Base-by-base conservation (phyloP, 2,888 invertebrate species). In the Acronicta psi region DNA sequence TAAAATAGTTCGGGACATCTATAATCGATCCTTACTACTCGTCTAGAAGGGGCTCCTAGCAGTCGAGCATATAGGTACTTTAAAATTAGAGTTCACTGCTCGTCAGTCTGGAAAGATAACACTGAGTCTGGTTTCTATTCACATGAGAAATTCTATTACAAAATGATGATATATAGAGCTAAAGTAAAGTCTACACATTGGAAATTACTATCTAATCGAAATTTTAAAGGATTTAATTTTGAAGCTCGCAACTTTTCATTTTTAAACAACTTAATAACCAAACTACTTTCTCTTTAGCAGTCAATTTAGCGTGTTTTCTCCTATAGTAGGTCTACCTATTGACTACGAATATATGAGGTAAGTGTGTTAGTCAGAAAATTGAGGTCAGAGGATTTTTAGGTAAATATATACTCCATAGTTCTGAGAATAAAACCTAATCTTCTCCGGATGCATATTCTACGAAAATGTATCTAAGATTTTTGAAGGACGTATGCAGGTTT, bases 221-320 rank as follows among this genome's bases (percentile, higher is more conserved):
- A 10, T 10, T 10, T 25, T 2, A 1, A 2, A 1, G 3, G 1
- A 25, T 25, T 25, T 25, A 25, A 10, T 25, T 25, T 25, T 25
- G 10, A 25, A 25, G 25, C 25, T 25, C 10, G 9, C 11, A n/a
- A 62, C 37, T 62, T 54, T 42, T 31, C 34, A 20, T 20, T 37
- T 40, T 34, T 55, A 49, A 37, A 63, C 50, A 44, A 70, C 56
- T 56, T 64, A 64, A 69, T 70, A 50, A 56, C 44, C 13, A 8
- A 46, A 47, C 41, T 51, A 69, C 49, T 50, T 50, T 69, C 64
- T 46, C 45, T 56, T 51, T 31, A 40, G 10, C 29, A 46, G 50
- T 63, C 17, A 37, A 64, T 64, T 51, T 31, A 34, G 31, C 18
- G 25, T 16, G 40, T 40, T 50, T 46, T 11, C 17, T 59, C 14